Percentiles rank a stretch among this genome's conserved stretches.
Conservation (phyloP, 1,140 invertebrate species). For the Ridgeia piscesae region DNA sequence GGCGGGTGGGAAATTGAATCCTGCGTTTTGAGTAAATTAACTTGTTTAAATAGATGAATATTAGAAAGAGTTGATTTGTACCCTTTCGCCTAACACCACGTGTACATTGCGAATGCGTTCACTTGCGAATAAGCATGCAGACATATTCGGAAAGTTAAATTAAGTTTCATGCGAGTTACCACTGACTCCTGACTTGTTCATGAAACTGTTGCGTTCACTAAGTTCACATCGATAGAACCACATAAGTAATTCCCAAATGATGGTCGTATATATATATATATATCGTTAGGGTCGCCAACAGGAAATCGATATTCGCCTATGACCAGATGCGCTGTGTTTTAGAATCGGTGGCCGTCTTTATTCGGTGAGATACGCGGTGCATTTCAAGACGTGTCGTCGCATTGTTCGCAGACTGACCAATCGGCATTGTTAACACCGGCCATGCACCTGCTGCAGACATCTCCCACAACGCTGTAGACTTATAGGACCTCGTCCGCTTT, state of each 20-base stretch:
- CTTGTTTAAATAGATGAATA: not conserved
- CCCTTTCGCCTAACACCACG: not conserved
- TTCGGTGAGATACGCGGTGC: not conserved
- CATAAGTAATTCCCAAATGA: too few relatives aligned
- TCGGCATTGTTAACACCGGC: not conserved
- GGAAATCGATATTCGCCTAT: not conserved
- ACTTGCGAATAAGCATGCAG: not conserved
- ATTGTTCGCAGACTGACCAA: not conserved
- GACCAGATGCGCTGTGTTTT: not conserved
- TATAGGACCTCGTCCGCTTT: not conserved
- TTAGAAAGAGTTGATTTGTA: not conserved
- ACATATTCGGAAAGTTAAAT: too few relatives aligned
- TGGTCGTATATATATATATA: not conserved
- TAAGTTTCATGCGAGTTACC: too few relatives aligned
- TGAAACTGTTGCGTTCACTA: not conserved
- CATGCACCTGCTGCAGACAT: not conserved
- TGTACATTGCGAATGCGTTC: not conserved
- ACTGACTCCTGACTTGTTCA: too few relatives aligned
- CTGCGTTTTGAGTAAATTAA: not conserved
- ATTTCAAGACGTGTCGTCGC: not conserved
- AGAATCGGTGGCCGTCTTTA: not conserved
- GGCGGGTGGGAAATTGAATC: not conserved
- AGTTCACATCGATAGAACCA: not conserved
- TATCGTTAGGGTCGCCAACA: not conserved
- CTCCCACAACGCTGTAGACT: not conserved